These are phyloP conservation scores for Hucho hucho DNA, from an alignment of 2,113 vertebrate genomes.

Conservation along the genomic window DNA sequence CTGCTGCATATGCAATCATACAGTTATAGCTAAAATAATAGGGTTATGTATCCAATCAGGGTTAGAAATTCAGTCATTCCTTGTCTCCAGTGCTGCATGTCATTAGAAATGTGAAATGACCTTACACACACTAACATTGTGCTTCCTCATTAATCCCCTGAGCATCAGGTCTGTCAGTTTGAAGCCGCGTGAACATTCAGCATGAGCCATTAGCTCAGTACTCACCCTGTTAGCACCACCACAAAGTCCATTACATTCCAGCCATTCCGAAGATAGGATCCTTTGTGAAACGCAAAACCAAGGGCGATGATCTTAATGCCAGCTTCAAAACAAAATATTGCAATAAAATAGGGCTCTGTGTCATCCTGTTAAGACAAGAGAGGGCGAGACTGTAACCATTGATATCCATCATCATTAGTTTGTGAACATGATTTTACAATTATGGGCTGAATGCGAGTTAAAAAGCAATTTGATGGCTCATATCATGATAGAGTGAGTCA, in stretches of 20 bases:
- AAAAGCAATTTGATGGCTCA: conserved; percentile 1
- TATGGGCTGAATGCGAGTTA: background rate
- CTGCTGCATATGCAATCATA: background rate
- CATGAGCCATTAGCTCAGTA: conserved; percentile 55
- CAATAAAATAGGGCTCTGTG: conserved; percentile 96
- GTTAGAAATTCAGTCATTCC: conserved; percentile 26
- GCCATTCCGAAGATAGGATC: conserved; percentile 90
- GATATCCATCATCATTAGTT: conserved; percentile 2
- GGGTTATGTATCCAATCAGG: conserved; percentile 28
- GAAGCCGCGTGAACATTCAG: conserved; percentile 1
- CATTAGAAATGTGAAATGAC: conserved; percentile 39
- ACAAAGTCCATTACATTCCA: conserved; percentile 99
- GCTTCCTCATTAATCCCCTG: conserved; percentile 45
- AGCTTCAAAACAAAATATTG: conserved; percentile 97
- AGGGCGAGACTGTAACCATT: conserved; percentile 11
- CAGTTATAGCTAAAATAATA: background rate
- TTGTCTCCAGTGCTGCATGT: conserved; percentile 6
- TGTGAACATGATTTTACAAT: background rate
- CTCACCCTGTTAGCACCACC: conserved; percentile 94
- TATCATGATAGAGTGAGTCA: background rate
- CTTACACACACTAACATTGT: conserved; percentile 28
- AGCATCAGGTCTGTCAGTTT: conserved; percentile 54
- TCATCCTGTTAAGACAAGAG: conserved; percentile 78
- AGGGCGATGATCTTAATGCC: conserved; percentile 95
- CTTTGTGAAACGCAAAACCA: conserved; percentile 94